A percentile compares a stretch with the other conserved stretches of the same genome.
These are phyloP conservation scores for Anableps anableps DNA, from an alignment of 2,797 vertebrate genomes.

Conservation along the genomic window DNA sequence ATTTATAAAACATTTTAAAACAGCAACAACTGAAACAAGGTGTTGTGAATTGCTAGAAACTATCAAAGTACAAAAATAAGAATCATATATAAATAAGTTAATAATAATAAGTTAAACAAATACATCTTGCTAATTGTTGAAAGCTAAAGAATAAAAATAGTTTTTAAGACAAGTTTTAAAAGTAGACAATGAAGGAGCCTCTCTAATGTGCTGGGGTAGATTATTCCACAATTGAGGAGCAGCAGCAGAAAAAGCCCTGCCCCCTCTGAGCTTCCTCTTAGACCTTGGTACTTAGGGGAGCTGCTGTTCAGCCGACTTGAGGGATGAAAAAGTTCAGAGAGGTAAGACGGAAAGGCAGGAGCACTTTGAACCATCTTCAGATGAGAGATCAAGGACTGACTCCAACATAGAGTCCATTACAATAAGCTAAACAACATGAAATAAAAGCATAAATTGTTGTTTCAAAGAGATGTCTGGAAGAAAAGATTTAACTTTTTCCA, in stretches of 20 bases:
- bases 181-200: too few relatives aligned
- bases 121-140: not conserved
- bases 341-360: not conserved
- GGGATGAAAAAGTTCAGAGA: too few relatives aligned
- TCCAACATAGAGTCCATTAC: not conserved
- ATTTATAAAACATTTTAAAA: not conserved
- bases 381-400: not conserved
- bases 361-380: not conserved
- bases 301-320: too few relatives aligned
- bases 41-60: not conserved
- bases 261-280: too few relatives aligned
- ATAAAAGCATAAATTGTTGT: not conserved
- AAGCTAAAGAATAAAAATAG: too few relatives aligned
- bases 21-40: not conserved
- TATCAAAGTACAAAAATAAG: not conserved
- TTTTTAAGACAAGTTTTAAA: too few relatives aligned
- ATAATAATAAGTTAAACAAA: not conserved
- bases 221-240: too few relatives aligned
- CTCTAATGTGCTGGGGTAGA: too few relatives aligned
- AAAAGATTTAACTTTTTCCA: not conserved
- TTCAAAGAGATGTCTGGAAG: not conserved
- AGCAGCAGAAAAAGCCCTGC: too few relatives aligned
- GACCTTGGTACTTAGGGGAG: too few relatives aligned
- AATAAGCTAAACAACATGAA: not conserved
- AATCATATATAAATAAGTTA: not conserved